A percentile compares a stretch with the other conserved stretches of the same genome.
phyloP scores from a whole-genome alignment of 2,113 vertebrate species.

The Oceanodroma tethys region DNA sequence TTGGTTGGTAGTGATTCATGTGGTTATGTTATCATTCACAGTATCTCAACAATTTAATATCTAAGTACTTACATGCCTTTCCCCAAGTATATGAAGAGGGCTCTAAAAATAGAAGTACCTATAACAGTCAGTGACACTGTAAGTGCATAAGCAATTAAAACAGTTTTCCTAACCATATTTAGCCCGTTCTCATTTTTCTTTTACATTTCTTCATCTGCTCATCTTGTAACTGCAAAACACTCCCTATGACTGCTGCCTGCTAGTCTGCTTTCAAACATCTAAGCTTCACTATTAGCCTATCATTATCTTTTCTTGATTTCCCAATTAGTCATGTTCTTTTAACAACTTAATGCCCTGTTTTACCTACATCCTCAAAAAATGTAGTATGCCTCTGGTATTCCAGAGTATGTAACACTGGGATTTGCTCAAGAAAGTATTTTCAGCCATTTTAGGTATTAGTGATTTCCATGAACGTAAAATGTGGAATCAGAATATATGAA shows the following conservation, averaged over 20 bases:
- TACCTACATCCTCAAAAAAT: not conserved
- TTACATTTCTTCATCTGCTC: not conserved
- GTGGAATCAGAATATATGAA: not conserved
- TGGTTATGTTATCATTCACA: not conserved
- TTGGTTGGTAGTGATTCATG: not conserved
- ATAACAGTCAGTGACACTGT: not conserved
- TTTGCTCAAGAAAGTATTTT: not conserved
- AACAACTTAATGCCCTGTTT: not conserved
- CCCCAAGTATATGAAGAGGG: fast-evolving
- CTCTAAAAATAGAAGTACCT: not conserved
- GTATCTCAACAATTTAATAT: not conserved
- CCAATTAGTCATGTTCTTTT: not conserved
- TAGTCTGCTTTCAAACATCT: not conserved
- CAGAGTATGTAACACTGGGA: not conserved
- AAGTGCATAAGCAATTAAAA: not conserved
- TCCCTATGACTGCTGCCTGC: not conserved
- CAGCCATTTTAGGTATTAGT: not conserved
- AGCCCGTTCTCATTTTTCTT: not conserved
- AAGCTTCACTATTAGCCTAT: not conserved
- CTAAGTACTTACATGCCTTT: not conserved
- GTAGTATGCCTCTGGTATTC: not conserved
- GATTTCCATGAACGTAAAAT: not conserved
- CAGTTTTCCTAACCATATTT: not conserved
- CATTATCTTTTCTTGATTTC: not conserved
- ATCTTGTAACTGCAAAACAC: not conserved